Evolutionary conservation across 1,140 invertebrate genomes (phyloP), one percentile per base, ranked within the genome.

Genomic region (Drosophila malerkotliana): DNA sequence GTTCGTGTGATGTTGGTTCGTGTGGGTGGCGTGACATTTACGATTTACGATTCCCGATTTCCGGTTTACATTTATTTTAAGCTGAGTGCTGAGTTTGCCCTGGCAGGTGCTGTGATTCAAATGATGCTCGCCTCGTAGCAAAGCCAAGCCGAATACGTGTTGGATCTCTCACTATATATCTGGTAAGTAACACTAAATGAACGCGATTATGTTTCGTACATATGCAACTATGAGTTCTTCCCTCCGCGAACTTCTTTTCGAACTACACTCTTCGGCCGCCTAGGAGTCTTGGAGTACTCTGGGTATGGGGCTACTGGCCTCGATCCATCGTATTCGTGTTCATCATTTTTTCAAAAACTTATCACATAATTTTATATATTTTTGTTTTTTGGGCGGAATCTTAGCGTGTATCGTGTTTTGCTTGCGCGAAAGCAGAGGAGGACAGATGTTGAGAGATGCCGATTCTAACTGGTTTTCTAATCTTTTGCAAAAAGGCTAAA

Each of bases 341-440:
- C 44, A 21, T 64, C 55, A 24, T 41, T 76, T 61, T 41, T 54
- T 77, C 39, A 72, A 79, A 89, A 90, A 90, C 88, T 79, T 90
- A 90, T 90, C 88, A 90, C 88, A 90, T 90, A 90, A 89, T 90
- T 75, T 80, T 85, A 84, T 81, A 59, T 79, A 74, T 51, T 52
- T 52, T 14, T 52, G 34, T 53, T 32, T 37, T 77, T 90, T 90
- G 88, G 88, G 88, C 88, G 88, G 88, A 90, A 84, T 90, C 75
- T 90, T 88, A 88, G 83, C 83, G 82, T 81, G 83, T 87, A 72
- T 87, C 34, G 69, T 84, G 79, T 71, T 45, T 59, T 73, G 45
- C 52, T 77, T 67, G 69, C 72, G 71, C 60, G 41, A 66, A 66
- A 64, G 74, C 75, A 62, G 77, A 52, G 69, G 32, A 77, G 59